Evolutionary conservation across 2,113 vertebrate genomes (phyloP).

Genomic region (Coregonus clupeaformis): DNA sequence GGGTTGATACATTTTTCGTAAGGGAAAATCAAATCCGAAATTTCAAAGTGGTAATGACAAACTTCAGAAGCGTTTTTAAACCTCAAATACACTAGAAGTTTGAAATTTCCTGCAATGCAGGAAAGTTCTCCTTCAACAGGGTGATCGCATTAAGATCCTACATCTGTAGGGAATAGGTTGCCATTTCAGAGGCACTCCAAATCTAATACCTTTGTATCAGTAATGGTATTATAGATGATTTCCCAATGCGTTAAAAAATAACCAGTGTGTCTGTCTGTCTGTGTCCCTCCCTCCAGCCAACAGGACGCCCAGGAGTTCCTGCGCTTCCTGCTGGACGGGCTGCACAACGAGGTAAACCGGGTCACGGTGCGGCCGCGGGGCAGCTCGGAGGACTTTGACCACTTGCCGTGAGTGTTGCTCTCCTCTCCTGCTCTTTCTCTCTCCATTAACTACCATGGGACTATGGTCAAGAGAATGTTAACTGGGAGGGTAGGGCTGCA

Average conservation of each 20-base stretch:
- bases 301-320: slow-evolving; percentile 98
- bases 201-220: not conserved
- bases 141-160: no score
- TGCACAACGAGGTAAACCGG: slow-evolving; percentile 95
- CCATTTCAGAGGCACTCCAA: not conserved
- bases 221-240: not conserved
- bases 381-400: slow-evolving; percentile 83
- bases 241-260: not conserved
- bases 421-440: not conserved
- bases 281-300: slow-evolving; percentile 75
- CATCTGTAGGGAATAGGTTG: no score
- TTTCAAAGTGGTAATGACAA: no score
- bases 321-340: slow-evolving; percentile 92
- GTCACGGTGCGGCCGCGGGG: slow-evolving; percentile 83
- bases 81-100: no score
- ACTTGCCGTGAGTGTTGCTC: slow-evolving; percentile 83
- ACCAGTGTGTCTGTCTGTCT: not conserved
- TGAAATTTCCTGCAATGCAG: no score
- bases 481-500: no score
- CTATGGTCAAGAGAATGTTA: no score
- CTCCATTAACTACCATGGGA: not conserved
- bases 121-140: no score
- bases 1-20: no score
- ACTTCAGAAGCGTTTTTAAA: no score
- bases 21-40: no score